phyloP scores from a whole-genome alignment of 2,113 vertebrate genomes.

The Nicator chloris region DNA sequence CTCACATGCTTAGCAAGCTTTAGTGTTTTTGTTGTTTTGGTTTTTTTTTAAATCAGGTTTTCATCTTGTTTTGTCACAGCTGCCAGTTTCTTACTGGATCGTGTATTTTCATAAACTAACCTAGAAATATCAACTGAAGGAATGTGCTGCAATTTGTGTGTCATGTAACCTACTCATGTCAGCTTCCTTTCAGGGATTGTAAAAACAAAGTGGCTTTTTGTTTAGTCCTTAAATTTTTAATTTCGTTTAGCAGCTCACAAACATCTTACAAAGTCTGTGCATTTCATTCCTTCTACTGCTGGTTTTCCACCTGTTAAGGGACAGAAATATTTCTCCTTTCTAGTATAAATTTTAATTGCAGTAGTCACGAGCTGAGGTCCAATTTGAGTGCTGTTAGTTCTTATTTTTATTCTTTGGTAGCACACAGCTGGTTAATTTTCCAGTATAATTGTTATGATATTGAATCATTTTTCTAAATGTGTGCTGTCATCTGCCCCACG shows the following conservation, averaged over 20 bases:
- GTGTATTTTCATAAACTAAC: neutral
- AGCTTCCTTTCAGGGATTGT: neutral
- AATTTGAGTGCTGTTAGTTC: neutral
- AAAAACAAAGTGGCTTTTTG: neutral
- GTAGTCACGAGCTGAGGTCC: neutral
- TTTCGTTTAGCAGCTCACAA: neutral
- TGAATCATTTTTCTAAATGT: neutral
- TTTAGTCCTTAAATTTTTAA: neutral
- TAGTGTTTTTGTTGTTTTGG: neutral
- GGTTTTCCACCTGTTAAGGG: neutral
- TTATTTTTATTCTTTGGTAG: neutral
- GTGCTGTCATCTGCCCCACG: neutral
- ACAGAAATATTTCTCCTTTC: neutral
- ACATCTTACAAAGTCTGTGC: neutral
- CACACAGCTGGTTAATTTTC: neutral
- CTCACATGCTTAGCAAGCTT: neutral
- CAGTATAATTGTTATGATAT: neutral
- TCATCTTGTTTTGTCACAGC: neutral
- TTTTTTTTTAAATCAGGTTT: neutral
- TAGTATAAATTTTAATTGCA: neutral
- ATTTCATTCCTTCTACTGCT: neutral
- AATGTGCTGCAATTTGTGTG: neutral
- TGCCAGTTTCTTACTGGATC: neutral
- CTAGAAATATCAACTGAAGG: neutral
- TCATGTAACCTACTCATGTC: neutral